Evolutionary conservation across 1,140 invertebrate genomes (phyloP).

Genomic region (Adelges cooleyi): DNA sequence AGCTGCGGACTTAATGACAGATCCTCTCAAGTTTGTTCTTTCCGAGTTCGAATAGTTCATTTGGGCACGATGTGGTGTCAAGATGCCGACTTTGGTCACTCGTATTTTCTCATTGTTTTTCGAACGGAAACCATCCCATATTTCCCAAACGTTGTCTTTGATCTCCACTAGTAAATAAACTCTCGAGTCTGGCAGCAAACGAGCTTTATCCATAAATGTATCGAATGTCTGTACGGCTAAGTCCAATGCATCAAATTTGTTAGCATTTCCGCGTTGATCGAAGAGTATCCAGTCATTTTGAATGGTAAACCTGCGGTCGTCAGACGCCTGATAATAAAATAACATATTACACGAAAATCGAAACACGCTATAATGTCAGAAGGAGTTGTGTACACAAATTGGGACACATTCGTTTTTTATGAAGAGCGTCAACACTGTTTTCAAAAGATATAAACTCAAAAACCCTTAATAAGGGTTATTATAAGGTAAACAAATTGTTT

Average conservation of each 20-base stretch:
- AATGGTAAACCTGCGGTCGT: neutral
- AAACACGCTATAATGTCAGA: too few species aligned
- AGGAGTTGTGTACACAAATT: too few species aligned
- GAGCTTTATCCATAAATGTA: neutral
- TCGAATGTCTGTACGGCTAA: neutral
- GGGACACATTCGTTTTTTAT: too few species aligned
- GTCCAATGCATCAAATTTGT: neutral
- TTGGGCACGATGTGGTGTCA: neutral
- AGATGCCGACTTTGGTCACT: neutral
- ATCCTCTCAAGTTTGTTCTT: neutral
- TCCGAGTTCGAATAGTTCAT: neutral
- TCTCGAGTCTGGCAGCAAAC: neutral
- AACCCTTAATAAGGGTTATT: too few species aligned
- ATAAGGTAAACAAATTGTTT: too few species aligned
- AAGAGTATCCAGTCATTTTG: neutral
- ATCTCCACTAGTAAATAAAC: neutral
- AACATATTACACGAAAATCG: neutral
- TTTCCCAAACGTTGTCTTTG: neutral
- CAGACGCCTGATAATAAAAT: neutral
- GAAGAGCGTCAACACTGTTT: too few species aligned
- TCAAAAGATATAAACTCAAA: too few species aligned
- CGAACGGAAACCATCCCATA: slow-evolving; percentile 2
- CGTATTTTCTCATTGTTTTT: neutral
- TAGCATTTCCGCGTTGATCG: neutral
- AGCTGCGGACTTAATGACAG: neutral